These are phyloP conservation scores for Drosophila ustulata DNA, from an alignment of 2,888 invertebrate species.

Conservation along the genomic window DNA sequence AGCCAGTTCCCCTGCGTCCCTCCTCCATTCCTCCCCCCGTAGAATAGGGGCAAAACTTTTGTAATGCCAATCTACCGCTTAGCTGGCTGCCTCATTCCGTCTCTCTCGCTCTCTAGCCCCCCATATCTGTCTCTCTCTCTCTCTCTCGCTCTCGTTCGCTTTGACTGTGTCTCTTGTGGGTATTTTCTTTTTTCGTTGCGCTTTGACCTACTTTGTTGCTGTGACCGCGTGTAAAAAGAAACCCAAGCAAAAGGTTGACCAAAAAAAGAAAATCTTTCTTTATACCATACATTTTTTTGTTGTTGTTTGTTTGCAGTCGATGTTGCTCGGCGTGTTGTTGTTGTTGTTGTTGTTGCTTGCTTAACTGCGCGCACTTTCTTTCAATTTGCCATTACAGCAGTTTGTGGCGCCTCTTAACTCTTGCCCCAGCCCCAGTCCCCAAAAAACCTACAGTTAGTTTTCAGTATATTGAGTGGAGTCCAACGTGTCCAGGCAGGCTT, in stretches of 20 bases:
- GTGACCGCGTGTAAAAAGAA: slow-evolving; percentile 55
- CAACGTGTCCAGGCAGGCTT: slow-evolving; percentile 39
- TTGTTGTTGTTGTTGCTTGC: slow-evolving; percentile 44
- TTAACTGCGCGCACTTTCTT: slow-evolving; percentile 65
- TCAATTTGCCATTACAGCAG: slow-evolving; percentile 59
- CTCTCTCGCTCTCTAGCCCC: background rate
- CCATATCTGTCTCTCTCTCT: slow-evolving; percentile 8
- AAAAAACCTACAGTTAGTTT: slow-evolving; percentile 8
- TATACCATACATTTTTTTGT: slow-evolving; percentile 4
- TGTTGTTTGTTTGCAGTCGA: slow-evolving; percentile 31
- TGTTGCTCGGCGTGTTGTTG: background rate
- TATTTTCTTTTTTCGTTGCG: slow-evolving; percentile 49
- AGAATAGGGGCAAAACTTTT: slow-evolving; percentile 53
- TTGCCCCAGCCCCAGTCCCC: background rate
- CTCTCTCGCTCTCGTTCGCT: slow-evolving; percentile 5
- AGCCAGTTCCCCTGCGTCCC: slow-evolving; percentile 8
- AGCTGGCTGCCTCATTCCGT: slow-evolving; percentile 39
- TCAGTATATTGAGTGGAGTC: slow-evolving; percentile 39
- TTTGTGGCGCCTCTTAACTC: slow-evolving; percentile 52
- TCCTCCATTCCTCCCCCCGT: no score
- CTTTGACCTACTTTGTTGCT: slow-evolving; percentile 68
- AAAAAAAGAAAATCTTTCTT: slow-evolving; percentile 39
- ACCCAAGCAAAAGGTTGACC: slow-evolving; percentile 61
- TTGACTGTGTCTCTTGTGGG: slow-evolving; percentile 10
- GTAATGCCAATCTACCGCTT: slow-evolving; percentile 73